phyloP scores from a whole-genome alignment of 2,113 vertebrate species.

The Clarias macrocephalus region DNA sequence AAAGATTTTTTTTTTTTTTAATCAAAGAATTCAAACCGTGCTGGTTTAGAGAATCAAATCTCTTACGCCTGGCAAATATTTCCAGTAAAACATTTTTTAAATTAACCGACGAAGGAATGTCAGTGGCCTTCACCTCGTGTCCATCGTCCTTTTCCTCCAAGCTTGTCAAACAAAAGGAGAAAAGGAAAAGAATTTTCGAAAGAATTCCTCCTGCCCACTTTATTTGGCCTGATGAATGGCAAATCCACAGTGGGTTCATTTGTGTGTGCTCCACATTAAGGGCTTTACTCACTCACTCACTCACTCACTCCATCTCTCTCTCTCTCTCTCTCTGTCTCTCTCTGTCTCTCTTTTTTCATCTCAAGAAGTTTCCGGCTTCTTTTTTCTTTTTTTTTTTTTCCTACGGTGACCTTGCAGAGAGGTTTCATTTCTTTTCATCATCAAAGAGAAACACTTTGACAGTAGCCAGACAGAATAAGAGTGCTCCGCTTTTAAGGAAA shows the following conservation, averaged over 20 bases:
- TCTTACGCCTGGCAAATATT: constrained; percentile 8
- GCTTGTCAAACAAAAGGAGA: constrained; percentile 9
- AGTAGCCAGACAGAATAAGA: constrained; percentile 43
- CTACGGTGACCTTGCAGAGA: constrained; percentile 15
- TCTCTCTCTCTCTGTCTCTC: not conserved
- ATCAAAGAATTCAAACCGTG: constrained; percentile 15
- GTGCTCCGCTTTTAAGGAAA: constrained; percentile 22
- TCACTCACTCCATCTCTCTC: not conserved
- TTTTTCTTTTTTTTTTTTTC: not conserved
- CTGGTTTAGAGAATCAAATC: not conserved
- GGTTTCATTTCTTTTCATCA: constrained; percentile 34
- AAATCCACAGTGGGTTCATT: constrained; percentile 32
- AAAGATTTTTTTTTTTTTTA: constrained; percentile 8
- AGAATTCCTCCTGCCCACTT: constrained; percentile 25
- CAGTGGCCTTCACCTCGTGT: constrained; percentile 1
- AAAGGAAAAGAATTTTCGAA: constrained; percentile 14
- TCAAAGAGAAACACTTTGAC: constrained; percentile 34
- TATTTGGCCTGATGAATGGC: constrained; percentile 16
- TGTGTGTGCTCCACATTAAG: constrained; percentile 29
- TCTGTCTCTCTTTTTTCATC: constrained; percentile 4
- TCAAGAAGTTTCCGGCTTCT: constrained; percentile 13
- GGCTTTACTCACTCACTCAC: not conserved
- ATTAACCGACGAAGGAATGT: not conserved
- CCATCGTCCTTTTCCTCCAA: not conserved
- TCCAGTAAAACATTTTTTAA: not conserved